These are phyloP conservation scores for Panopea generosa DNA, from an alignment of 2,888 invertebrate species.

Conservation along the genomic window DNA sequence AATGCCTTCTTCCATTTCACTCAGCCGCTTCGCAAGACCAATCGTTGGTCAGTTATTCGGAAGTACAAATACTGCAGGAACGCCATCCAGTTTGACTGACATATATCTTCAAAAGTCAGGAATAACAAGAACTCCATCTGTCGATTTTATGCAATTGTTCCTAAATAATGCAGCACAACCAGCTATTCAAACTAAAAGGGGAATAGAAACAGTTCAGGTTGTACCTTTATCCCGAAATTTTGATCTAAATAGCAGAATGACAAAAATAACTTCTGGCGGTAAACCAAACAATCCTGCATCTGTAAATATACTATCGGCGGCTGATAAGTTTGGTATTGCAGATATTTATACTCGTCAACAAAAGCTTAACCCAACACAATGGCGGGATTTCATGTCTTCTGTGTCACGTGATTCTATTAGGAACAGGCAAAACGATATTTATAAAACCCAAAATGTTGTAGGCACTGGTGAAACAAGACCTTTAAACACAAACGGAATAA, in stretches of 20 bases:
- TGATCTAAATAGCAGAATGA: too few species aligned
- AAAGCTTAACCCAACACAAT: constrained; percentile 35
- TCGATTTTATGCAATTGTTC: constrained; percentile 54
- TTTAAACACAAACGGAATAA: constrained; percentile 1
- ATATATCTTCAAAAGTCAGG: constrained; percentile 2
- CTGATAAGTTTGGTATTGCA: constrained; percentile 42
- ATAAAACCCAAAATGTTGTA: constrained; percentile 48
- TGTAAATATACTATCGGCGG: background rate
- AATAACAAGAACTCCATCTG: constrained; percentile 23
- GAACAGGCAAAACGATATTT: constrained; percentile 3
- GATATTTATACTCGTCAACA: constrained; percentile 40
- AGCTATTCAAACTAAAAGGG: too few species aligned
- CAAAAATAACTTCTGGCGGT: too few species aligned
- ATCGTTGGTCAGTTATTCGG: constrained; percentile 43
- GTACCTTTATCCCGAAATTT: too few species aligned
- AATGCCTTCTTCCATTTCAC: too few species aligned
- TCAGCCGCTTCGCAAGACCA: background rate
- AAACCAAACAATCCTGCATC: too few species aligned
- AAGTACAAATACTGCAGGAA: background rate
- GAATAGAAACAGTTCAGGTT: too few species aligned
- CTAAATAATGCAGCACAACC: constrained; percentile 22
- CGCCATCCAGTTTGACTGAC: too few species aligned
- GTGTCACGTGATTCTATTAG: constrained; percentile 11
- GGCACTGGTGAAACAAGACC: constrained; percentile 36
- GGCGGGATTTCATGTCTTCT: constrained; percentile 28